Conservation (phyloP, 2,888 invertebrate species). For the Gortyna flavago region DNA sequence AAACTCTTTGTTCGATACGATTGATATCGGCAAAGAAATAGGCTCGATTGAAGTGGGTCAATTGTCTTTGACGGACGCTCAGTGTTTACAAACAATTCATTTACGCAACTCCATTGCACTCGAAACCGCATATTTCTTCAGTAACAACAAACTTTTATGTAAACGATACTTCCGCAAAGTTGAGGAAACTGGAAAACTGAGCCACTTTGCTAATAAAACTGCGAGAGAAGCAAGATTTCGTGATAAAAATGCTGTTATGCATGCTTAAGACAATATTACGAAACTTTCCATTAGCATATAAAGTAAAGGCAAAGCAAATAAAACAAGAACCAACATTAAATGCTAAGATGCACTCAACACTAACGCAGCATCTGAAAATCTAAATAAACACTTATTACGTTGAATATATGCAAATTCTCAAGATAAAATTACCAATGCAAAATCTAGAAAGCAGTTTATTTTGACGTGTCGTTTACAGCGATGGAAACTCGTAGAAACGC, state of each 20-base stretch:
- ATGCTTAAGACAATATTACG: constrained; percentile 13
- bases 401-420: constrained; percentile 43
- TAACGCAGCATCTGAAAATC: constrained; percentile 17
- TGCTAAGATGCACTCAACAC: constrained; percentile 27
- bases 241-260: constrained; percentile 31
- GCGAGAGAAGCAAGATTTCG: constrained; percentile 16
- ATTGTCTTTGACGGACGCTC: constrained; percentile 73
- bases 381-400: constrained; percentile 24
- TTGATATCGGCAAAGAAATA: constrained; percentile 54
- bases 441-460: constrained; percentile 53
- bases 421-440: constrained; percentile 56
- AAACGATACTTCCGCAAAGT: constrained; percentile 24
- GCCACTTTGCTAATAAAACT: constrained; percentile 1
- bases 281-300: constrained; percentile 10
- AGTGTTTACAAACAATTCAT: constrained; percentile 83
- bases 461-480: constrained; percentile 64
- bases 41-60: constrained; percentile 75
- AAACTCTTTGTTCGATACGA: constrained; percentile 28
- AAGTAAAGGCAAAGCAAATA: constrained; percentile 33
- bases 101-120: constrained; percentile 74
- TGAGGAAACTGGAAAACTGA: constrained; percentile 1
- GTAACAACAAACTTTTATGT: constrained; percentile 18
- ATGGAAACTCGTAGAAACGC: constrained; percentile 69
- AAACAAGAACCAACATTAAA: constrained; percentile 20
- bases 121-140: constrained; percentile 33